These are phyloP conservation scores for Neosalanx taihuensis DNA, from an alignment of 2,797 vertebrate species.

Conservation along the genomic window DNA sequence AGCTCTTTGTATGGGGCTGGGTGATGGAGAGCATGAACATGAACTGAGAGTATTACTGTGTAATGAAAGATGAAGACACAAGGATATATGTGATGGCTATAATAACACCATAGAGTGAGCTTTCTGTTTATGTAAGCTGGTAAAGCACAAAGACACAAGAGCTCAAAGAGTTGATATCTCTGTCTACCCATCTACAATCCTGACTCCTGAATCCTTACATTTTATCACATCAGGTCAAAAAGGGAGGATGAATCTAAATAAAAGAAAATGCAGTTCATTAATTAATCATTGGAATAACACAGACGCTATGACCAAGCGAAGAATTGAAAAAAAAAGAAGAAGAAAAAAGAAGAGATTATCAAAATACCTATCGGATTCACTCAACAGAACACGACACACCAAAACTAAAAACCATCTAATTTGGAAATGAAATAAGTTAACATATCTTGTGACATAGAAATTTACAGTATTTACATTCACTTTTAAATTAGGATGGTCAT, in stretches of 20 bases:
- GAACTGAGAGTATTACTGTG: background rate
- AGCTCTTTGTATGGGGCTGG: background rate
- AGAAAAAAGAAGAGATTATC: conserved; percentile 56
- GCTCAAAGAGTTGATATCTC: conserved; percentile 13
- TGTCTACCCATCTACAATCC: conserved; percentile 11
- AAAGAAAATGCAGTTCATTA: conserved; percentile 25
- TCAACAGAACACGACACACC: conserved; percentile 63
- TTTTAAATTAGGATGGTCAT: conserved; percentile 60
- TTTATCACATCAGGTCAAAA: conserved; percentile 35
- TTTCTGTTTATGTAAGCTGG: conserved; percentile 7
- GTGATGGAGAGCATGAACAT: background rate
- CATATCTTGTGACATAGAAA: conserved; percentile 62
- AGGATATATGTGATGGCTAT: conserved; percentile 8
- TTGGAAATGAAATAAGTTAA: conserved; percentile 69
- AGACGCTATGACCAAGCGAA: conserved; percentile 43
- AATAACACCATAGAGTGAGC: conserved; percentile 10
- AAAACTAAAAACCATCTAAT: conserved; percentile 64
- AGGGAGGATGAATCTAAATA: conserved; percentile 20
- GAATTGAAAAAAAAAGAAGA: conserved; percentile 42
- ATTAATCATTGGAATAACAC: conserved; percentile 31
- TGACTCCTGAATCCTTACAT: conserved; percentile 20
- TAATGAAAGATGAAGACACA: conserved; percentile 8
- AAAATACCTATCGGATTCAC: conserved; percentile 68
- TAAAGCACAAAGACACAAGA: background rate
- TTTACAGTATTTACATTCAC: conserved; percentile 77